Evolutionary conservation across 2,113 vertebrate species (phyloP).

Genomic region (Trinectes maculatus): DNA sequence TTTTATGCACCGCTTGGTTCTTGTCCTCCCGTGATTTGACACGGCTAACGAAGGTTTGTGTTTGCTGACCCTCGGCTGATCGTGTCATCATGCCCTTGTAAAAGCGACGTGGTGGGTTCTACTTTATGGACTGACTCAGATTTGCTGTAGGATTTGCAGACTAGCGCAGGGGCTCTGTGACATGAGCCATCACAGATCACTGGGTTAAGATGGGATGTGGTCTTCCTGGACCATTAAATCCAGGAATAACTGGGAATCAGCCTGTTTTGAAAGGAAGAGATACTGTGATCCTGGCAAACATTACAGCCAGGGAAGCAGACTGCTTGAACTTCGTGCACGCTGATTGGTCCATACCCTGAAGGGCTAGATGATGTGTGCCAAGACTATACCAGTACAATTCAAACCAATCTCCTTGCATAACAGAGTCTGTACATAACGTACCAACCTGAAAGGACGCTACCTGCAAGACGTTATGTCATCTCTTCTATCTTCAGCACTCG

Average conservation of each 20-base stretch:
- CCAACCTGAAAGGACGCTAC: constrained; percentile 58
- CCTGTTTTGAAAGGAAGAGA: constrained; percentile 27
- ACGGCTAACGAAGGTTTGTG: constrained; percentile 2
- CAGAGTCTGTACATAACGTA: constrained; percentile 53
- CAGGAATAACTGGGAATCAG: constrained; percentile 48
- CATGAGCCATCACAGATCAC: constrained; percentile 51
- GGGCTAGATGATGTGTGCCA: constrained; percentile 26
- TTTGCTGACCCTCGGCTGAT: constrained; percentile 25
- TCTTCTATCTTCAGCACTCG: constrained; percentile 50
- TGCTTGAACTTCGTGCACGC: constrained; percentile 36
- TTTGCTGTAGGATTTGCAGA: constrained; percentile 52
- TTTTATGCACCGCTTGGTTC: neutral
- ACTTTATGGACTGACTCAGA: constrained; percentile 37
- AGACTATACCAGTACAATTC: constrained; percentile 51
- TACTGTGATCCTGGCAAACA: constrained; percentile 26
- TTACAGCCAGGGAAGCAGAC: constrained; percentile 1
- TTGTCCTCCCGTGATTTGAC: neutral
- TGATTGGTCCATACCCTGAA: constrained; percentile 28
- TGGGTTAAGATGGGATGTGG: constrained; percentile 66
- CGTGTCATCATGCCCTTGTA: constrained; percentile 2
- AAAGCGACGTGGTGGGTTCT: constrained; percentile 2
- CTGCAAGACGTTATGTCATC: constrained; percentile 58
- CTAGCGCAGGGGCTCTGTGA: constrained; percentile 28
- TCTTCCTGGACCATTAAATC: constrained; percentile 54
- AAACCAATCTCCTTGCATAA: constrained; percentile 60